Conservation (phyloP, 1,140 invertebrate species). For the Aphelenchoides avenae region DNA sequence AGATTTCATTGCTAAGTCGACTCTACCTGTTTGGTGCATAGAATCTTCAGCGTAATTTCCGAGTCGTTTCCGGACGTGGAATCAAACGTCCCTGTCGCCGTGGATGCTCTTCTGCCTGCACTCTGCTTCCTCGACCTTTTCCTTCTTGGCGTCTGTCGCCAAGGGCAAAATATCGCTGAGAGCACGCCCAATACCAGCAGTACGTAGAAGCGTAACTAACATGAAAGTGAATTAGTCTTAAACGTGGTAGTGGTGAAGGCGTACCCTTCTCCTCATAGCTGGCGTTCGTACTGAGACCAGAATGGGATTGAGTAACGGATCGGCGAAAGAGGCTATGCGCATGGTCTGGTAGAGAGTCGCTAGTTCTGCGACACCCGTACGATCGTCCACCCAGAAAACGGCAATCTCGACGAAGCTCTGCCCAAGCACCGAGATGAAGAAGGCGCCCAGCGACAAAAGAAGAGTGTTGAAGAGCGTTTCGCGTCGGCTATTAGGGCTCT, state of each 20-base stretch:
- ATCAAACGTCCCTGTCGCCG: neutral
- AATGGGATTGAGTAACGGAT: conserved; percentile 54
- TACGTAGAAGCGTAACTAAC: conserved; percentile 35
- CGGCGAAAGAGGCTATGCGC: conserved; percentile 50
- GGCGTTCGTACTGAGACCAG: conserved; percentile 53
- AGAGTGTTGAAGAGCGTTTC: conserved; percentile 57
- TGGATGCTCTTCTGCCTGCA: neutral
- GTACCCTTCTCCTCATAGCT: conserved; percentile 40
- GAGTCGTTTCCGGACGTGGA: conserved; percentile 3
- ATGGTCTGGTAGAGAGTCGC: conserved; percentile 43
- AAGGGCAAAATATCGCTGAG: conserved; percentile 33
- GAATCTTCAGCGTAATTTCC: conserved; percentile 19
- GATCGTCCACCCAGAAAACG: conserved; percentile 56
- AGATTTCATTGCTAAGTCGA: too few species aligned
- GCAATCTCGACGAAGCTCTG: conserved; percentile 58
- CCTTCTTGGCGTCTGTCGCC: conserved; percentile 15
- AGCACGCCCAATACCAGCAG: conserved; percentile 13
- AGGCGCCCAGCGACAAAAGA: conserved; percentile 54
- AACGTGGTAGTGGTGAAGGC: neutral
- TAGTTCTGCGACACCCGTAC: conserved; percentile 39
- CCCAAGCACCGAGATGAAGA: conserved; percentile 54
- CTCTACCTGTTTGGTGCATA: conserved; percentile 22
- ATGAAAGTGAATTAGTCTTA: neutral
- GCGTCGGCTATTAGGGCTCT: conserved; percentile 48
- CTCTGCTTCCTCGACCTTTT: conserved; percentile 2